Evolutionary conservation across 1,140 invertebrate genomes (phyloP).

Genomic region (Trichomalopsis sarcophagae): DNA sequence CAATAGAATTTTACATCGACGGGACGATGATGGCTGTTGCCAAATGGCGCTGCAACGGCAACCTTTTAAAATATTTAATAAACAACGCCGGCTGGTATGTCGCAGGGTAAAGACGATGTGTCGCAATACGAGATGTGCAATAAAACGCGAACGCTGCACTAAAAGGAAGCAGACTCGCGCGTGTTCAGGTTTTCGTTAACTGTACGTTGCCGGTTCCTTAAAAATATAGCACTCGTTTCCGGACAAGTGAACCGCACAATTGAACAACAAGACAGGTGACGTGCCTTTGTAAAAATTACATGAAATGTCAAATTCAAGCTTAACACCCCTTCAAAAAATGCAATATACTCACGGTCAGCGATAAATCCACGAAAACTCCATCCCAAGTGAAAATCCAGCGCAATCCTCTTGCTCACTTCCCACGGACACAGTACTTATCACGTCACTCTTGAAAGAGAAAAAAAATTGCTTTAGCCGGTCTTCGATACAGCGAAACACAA

Average conservation of each 20-base stretch:
- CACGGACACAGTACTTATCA: background rate
- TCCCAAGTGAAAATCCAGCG: background rate
- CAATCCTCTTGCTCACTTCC: background rate
- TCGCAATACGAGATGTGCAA: conserved; percentile 1
- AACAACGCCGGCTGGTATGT: conserved; percentile 21
- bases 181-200: background rate
- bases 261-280: background rate
- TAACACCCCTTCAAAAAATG: no score
- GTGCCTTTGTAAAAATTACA: no score
- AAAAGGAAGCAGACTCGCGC: background rate
- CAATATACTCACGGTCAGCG: background rate
- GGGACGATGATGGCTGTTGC: background rate
- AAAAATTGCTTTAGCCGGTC: background rate
- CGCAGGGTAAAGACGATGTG: conserved; percentile 9
- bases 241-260: background rate
- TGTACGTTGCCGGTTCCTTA: background rate
- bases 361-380: background rate
- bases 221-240: background rate
- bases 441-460: background rate
- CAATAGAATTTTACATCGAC: background rate
- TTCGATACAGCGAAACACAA: background rate
- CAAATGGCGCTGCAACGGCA: background rate
- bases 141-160: background rate
- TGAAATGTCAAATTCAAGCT: no score
- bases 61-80: conserved; percentile 31